phyloP scores from a whole-genome alignment of 2,113 vertebrate genomes.

The Parus major region DNA sequence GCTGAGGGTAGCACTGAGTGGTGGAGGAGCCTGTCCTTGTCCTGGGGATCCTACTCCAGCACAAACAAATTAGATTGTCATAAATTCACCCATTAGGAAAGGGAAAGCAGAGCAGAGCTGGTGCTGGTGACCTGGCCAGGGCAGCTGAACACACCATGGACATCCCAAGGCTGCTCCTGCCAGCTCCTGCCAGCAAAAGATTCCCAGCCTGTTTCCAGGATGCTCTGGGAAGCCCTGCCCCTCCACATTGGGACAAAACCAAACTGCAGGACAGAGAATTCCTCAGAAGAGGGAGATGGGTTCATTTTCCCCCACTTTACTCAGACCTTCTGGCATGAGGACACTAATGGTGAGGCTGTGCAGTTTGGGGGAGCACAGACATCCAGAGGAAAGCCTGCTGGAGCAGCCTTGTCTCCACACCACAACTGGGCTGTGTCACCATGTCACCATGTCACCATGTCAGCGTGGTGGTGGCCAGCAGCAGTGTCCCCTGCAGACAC shows the following conservation, averaged over 20 bases:
- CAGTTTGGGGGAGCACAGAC: neutral
- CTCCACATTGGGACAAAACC: neutral
- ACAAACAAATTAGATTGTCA: rapidly evolving
- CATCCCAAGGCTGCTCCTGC: neutral
- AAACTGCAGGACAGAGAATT: neutral
- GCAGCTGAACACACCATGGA: neutral
- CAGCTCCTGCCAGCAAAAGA: rapidly evolving
- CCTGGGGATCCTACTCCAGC: neutral
- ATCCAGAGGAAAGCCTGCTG: neutral
- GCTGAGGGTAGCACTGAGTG: neutral
- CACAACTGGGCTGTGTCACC: neutral
- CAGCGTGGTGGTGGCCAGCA: neutral
- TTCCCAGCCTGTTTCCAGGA: rapidly evolving
- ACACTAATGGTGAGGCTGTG: rapidly evolving
- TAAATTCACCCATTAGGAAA: neutral
- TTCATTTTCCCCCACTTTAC: neutral
- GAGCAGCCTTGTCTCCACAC: neutral
- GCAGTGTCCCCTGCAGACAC: neutral
- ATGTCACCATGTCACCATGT: neutral
- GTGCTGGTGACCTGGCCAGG: neutral
- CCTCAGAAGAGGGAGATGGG: neutral
- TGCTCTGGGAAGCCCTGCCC: neutral
- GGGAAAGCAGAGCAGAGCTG: neutral
- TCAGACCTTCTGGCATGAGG: neutral
- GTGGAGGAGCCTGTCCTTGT: neutral